These are phyloP conservation scores for Acropternis orthonyx DNA, from an alignment of 2,797 vertebrate species.

Conservation along the genomic window DNA sequence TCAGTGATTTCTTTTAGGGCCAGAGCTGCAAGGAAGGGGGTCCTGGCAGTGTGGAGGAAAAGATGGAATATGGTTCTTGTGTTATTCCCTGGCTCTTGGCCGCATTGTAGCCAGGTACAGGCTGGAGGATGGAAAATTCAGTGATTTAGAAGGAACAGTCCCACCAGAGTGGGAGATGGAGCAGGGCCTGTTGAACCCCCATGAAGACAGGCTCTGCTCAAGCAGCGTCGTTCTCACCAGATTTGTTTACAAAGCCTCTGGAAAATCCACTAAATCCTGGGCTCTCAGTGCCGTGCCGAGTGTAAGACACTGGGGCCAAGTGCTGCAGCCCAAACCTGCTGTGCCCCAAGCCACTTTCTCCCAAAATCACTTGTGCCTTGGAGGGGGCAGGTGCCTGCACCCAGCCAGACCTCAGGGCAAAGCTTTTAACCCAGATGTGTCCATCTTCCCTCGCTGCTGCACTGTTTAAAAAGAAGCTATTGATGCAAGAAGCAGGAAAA, in stretches of 20 bases:
- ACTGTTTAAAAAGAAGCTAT: conserved; percentile 73
- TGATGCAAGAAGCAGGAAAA: conserved; percentile 78
- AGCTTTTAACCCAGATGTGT: conserved; percentile 78
- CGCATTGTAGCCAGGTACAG: not conserved
- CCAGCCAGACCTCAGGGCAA: conserved; percentile 54
- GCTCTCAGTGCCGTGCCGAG: rapidly evolving
- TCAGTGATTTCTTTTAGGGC: rapidly evolving
- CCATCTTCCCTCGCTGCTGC: conserved; percentile 66
- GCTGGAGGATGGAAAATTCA: not conserved
- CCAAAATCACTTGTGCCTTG: not conserved
- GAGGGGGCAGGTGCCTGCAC: not conserved
- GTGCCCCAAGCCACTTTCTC: not conserved
- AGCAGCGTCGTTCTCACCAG: rapidly evolving
- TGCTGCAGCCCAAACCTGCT: not conserved
- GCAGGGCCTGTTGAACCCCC: not conserved
- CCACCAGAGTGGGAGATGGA: not conserved
- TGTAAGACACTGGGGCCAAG: rapidly evolving
- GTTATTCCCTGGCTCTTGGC: not conserved
- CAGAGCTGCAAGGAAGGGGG: not conserved
- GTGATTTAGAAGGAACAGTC: not conserved
- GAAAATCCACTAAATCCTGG: not conserved
- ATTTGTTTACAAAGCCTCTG: not conserved
- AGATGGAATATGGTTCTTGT: not conserved
- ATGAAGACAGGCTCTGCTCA: not conserved
- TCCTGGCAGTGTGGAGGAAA: not conserved